phyloP scores from a whole-genome alignment of 2,888 invertebrate species.

The Iphiclides podalirius region DNA sequence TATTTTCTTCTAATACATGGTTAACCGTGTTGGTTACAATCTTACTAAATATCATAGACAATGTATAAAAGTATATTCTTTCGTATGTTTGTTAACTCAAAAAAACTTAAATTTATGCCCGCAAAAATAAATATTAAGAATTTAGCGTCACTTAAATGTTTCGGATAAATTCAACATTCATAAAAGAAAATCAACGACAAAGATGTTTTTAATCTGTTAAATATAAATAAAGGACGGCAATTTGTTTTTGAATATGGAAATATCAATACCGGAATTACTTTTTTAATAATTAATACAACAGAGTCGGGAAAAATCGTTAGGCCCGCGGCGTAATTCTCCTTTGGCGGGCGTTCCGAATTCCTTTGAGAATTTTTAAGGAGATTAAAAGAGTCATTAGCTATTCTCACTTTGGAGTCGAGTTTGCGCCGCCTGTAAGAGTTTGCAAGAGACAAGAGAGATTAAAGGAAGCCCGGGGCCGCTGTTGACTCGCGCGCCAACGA shows the following conservation, averaged over 20 bases:
- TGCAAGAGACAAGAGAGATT: constrained; percentile 64
- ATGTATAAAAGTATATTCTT: too few relatives aligned
- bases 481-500: constrained; percentile 26
- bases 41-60: too few relatives aligned
- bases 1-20: too few relatives aligned
- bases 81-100: too few relatives aligned
- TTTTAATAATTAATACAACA: constrained; percentile 23
- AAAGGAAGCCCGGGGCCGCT: constrained; percentile 54
- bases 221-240: not conserved
- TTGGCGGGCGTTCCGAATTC: constrained; percentile 50
- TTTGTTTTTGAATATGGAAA: constrained; percentile 14
- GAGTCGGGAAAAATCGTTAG: constrained; percentile 26
- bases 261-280: constrained; percentile 20
- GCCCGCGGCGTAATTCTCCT: constrained; percentile 38
- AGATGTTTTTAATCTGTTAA: not conserved
- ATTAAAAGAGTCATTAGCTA: constrained; percentile 75
- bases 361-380: constrained; percentile 70
- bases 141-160: too few relatives aligned
- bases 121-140: too few relatives aligned
- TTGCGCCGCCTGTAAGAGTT: constrained; percentile 35
- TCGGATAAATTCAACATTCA: too few relatives aligned
- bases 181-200: too few relatives aligned
- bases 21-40: too few relatives aligned
- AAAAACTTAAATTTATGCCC: too few relatives aligned
- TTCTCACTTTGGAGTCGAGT: constrained; percentile 58